Evolutionary conservation across 2,113 vertebrate species (phyloP), one percentile per base, ranked within the genome.

Genomic region (Carlito syrichta): DNA sequence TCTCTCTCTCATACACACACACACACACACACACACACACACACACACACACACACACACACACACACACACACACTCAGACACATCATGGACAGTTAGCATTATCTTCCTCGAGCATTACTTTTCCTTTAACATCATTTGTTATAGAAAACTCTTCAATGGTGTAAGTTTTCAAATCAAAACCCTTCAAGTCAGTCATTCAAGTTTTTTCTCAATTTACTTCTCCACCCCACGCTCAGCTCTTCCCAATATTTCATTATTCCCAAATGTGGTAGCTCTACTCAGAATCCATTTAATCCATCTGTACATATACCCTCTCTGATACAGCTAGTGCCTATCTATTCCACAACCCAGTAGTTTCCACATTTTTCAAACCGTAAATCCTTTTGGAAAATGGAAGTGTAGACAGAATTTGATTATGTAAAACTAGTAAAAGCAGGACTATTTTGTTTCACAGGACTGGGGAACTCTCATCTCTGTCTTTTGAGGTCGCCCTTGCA

Each of bases 221-320:
- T 58, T 23, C 13, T 3, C 17, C 32, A 0, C 1, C 2, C 0
- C 2, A 1, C 16, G 23, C 43, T 19, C 13, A 9, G 11, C n/a
- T 69, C 17, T 77, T 40, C 16, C 32, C 23, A 32, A 43, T 23
- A 40, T 63, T 11, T 52, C 32, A 40, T 86, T 63, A 38, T 86
- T 79, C 81, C 35, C 32, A n/a, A 89, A 35, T 4, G 12, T 22
- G 32, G 77, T 43, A 50, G 17, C 58, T 89, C 56, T 81, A 38
- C 16, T 86, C 10, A 10, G 56, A 7, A 7, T 19, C 43, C 23
- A 22, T 25, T 27, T n/a, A 45, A 69, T 13, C 12, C 66, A n/a
- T 22, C 27, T 25, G 4, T 10, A n/a, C 17, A 11, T 17, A 38
- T 5, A 30, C 4, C 91, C 23, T 85, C 76, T 62, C n/a, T 16